Evolutionary conservation across 2,113 vertebrate genomes (phyloP), one percentile per base, ranked within the genome.

Genomic region (Cavia porcellus): DNA sequence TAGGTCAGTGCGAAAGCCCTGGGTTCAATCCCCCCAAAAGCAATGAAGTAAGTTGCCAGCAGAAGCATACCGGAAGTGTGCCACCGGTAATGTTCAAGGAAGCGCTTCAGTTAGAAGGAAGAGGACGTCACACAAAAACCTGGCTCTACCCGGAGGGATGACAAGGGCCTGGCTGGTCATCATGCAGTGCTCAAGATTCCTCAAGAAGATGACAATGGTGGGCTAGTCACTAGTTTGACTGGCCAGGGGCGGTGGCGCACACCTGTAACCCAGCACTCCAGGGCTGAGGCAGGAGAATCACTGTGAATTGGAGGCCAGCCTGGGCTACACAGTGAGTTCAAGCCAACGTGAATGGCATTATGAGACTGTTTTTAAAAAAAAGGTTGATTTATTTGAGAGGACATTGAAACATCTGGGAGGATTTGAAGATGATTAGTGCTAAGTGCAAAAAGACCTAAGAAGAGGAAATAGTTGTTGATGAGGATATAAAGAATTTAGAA

Each of bases 341-440:
- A 25, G 25, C 62, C 8, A 2, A 25, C 24, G 25, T 72, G 35
- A n/a, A 72, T 12, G 19, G 35, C 68, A 38, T 38, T 10, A 17
- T n/a, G 19, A 72, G 64, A 72, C 38, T 74, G n/a, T 74, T 30
- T 68, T 14, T n/a, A n/a, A n/a, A n/a, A n/a, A n/a, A n/a, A n/a
- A 68, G n/a, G n/a, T 12, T 45, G 20, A 62, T 85, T 52, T 70
- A 89, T 7, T 3, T 9, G 59, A 93, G 25, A 42, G 20, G 47
- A 79, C 50, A n/a, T 45, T 45, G 89, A 80, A 85, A 85, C 42
- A 85, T 61, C 6, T 92, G 61, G 70, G 50, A 70, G 19, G 85
- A 70, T 79, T 45, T 96, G 61, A 92, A 77, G 68, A 92, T 61
- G 93, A 38, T 35, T 88, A 1, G n/a, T 88, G 28, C 64, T 93